A percentile compares a stretch with the other conserved stretches of the same genome.
Conservation (phyloP, 2,797 vertebrate species). For the Leptatherina wallacei region DNA sequence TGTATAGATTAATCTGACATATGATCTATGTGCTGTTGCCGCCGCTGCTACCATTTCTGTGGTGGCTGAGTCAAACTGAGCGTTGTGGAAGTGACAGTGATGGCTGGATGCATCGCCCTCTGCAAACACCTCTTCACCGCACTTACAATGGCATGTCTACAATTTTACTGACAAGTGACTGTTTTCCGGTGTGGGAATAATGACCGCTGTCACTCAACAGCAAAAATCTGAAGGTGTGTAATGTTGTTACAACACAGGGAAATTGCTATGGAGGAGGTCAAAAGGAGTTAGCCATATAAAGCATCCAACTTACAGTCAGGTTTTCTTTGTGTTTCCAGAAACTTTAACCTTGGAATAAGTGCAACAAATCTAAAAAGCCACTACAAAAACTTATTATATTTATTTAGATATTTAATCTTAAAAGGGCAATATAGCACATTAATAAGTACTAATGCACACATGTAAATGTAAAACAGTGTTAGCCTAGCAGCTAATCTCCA, state of each 20-base stretch:
- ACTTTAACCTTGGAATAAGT: background rate
- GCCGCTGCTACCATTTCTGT: conserved; percentile 21
- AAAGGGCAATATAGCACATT: background rate
- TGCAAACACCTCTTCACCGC: conserved; percentile 5
- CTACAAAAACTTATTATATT: too few species aligned
- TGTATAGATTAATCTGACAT: conserved; percentile 45
- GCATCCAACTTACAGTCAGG: background rate
- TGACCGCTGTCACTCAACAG: conserved; percentile 4
- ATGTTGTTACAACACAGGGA: background rate
- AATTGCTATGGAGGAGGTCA: background rate
- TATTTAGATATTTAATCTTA: too few species aligned
- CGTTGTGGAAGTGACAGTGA: conserved; percentile 41
- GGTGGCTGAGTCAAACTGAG: conserved; percentile 19
- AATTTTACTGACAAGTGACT: conserved; percentile 23
- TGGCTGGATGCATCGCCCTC: conserved; percentile 38
- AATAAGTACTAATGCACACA: too few species aligned
- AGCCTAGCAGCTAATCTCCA: background rate
- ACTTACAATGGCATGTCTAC: conserved; percentile 7
- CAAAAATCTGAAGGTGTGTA: background rate
- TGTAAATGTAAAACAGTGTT: background rate
- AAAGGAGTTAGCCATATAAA: background rate
- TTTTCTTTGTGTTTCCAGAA: background rate
- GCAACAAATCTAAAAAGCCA: background rate
- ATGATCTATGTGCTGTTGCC: conserved; percentile 50
- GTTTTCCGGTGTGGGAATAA: conserved; percentile 12